Base-by-base conservation (phyloP, 2,888 invertebrate species). In the Hyles lineata region DNA sequence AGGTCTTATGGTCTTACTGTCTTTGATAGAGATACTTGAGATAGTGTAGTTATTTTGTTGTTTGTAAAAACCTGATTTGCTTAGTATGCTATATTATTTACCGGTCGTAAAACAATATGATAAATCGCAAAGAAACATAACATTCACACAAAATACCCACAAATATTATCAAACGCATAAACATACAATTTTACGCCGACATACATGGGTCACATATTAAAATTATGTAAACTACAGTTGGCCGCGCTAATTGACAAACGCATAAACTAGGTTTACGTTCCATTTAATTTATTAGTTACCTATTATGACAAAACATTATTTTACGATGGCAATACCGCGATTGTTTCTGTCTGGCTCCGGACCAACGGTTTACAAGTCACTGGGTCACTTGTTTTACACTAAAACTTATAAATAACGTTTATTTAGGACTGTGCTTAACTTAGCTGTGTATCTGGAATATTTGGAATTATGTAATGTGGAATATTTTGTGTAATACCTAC, bases 331-430 rank as follows among this genome's bases (percentile, higher is more conserved):
- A 67, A 21, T 35, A n/a, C 9, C 2, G 17, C 67, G 43, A 35
- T 43, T 21, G 21, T 50, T 67, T 67, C 43, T 50, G 67, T 50
- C 67, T 67, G 67, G 50, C 67, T 15, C 15, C 0, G 43, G 43
- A 67, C 67, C 67, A 50, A 50, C 67, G 2, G 35, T 62, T 21
- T 21, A 23, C 17, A 23, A 50, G 50, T 50, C 67, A 67, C 7
- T 50, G 67, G 67, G 67, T 50, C 23, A 55, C 17, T 43, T 35
- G 43, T 23, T 23, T 11, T 23, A 67, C 67, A 67, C 21, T 67
- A 50, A 67, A 50, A 67, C 43, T 2, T 67, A 67, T 67, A 50
- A 67, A 67, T 67, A 67, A 67, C 23, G 4, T 17, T 43, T 67
- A 43, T 67, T 67, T 67, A 67, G 15, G 17, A 50, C 15, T 23